A percentile compares a stretch with the other conserved stretches of the same genome.
Conservation (phyloP, 2,888 invertebrate species). For the Argyra leucocephala region DNA sequence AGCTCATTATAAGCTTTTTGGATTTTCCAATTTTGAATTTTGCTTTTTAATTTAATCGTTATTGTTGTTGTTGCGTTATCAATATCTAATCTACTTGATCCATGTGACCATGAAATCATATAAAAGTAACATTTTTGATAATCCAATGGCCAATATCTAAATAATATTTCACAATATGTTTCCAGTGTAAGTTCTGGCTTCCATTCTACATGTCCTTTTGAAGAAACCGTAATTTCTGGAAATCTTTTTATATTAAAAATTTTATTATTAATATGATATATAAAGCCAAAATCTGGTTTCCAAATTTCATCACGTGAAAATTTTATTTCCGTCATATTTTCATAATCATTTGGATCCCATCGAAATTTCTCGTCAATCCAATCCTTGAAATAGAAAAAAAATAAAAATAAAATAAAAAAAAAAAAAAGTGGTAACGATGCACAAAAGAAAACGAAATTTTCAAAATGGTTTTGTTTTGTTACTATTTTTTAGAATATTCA, state of each 20-base stretch:
- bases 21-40: slow-evolving; percentile 30
- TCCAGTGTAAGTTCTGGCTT: slow-evolving; percentile 59
- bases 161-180: slow-evolving; percentile 54
- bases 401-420: too few species aligned
- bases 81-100: slow-evolving; percentile 33
- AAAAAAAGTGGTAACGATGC: too few species aligned
- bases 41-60: slow-evolving; percentile 43
- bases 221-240: slow-evolving; percentile 25
- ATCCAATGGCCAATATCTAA: slow-evolving; percentile 68
- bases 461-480: too few species aligned
- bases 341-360: slow-evolving; percentile 62
- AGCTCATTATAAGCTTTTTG: too few species aligned
- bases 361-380: slow-evolving; percentile 64
- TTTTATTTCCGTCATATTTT: slow-evolving; percentile 51
- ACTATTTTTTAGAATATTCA: too few species aligned
- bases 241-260: slow-evolving; percentile 16
- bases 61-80: neutral
- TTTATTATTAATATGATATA: slow-evolving; percentile 49
- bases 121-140: slow-evolving; percentile 55
- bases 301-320: slow-evolving; percentile 64
- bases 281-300: slow-evolving; percentile 67
- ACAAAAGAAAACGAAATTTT: too few species aligned
- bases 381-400: slow-evolving; percentile 45
- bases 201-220: slow-evolving; percentile 52
- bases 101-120: slow-evolving; percentile 62